Conservation (phyloP, 2,888 invertebrate species). For the Polydrusus cervinus region DNA sequence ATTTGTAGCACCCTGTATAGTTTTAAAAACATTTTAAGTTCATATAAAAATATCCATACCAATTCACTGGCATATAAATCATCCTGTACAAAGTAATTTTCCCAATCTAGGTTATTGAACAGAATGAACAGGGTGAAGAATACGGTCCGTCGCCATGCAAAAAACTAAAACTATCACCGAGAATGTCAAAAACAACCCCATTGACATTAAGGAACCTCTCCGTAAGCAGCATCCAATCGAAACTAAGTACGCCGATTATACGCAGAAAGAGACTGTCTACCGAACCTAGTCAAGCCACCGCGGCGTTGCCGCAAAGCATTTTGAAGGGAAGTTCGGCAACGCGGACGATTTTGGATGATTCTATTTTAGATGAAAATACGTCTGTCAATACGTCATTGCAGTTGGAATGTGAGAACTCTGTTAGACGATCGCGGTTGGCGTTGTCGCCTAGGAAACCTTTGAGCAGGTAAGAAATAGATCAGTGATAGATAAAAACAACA, state of each 20-base stretch:
- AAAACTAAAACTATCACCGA: slow-evolving; percentile 61
- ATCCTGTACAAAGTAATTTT: no score
- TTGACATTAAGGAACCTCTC: slow-evolving; percentile 26
- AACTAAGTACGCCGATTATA: slow-evolving; percentile 76
- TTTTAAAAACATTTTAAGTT: no score
- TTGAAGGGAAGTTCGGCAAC: slow-evolving; percentile 73
- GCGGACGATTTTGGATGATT: slow-evolving; percentile 33
- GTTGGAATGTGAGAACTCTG: slow-evolving; percentile 43
- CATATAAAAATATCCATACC: no score
- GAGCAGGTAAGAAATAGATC: slow-evolving; percentile 48
- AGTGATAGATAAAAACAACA: no score
- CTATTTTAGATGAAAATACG: slow-evolving; percentile 37
- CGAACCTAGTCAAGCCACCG: slow-evolving; percentile 54
- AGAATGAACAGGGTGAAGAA: slow-evolving; percentile 52
- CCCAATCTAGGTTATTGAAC: slow-evolving; percentile 48
- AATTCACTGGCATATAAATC: no score
- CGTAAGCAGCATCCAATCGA: slow-evolving; percentile 57
- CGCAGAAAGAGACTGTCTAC: slow-evolving; percentile 66
- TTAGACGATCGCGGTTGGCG: slow-evolving; percentile 55
- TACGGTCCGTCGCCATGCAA: slow-evolving; percentile 57
- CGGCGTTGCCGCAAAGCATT: slow-evolving; percentile 78
- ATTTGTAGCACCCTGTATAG: no score
- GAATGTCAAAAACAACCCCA: slow-evolving; percentile 52
- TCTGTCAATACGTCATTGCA: slow-evolving; percentile 31
- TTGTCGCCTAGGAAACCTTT: slow-evolving; percentile 62